A percentile compares a stretch with the other conserved stretches of the same genome.
Evolutionary conservation across 2,888 invertebrate species (phyloP).

Genomic region (Drosophila fulvimacula): DNA sequence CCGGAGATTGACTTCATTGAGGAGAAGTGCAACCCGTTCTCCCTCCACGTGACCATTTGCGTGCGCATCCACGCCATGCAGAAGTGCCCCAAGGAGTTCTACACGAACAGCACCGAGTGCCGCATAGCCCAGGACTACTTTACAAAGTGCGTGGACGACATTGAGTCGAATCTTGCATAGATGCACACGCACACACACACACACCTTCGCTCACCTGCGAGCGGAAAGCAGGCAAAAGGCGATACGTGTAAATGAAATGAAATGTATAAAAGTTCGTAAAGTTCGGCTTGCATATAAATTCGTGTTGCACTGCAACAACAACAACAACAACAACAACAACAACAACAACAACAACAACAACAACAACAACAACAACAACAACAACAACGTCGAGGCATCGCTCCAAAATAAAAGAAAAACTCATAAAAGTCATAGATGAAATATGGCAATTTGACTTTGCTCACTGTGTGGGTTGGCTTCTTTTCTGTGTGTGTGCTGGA

Average conservation of each 20-base stretch:
- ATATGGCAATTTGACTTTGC: slow-evolving; percentile 73
- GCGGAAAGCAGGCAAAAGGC: slow-evolving; percentile 28
- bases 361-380: slow-evolving; percentile 7
- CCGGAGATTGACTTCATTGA: slow-evolving; percentile 66
- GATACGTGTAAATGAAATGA: slow-evolving; percentile 51
- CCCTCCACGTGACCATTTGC: slow-evolving; percentile 65
- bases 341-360: slow-evolving; percentile 8
- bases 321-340: slow-evolving; percentile 5
- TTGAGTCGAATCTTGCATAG: slow-evolving; percentile 44
- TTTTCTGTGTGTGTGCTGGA: slow-evolving; percentile 19
- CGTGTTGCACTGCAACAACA: slow-evolving; percentile 30
- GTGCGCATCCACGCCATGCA: slow-evolving; percentile 69
- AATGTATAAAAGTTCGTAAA: slow-evolving; percentile 51
- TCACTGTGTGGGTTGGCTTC: slow-evolving; percentile 17
- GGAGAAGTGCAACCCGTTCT: slow-evolving; percentile 57
- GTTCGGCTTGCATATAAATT: slow-evolving; percentile 49
- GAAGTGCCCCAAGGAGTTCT: slow-evolving; percentile 58
- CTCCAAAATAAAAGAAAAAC: slow-evolving; percentile 50
- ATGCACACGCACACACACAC: not conserved
- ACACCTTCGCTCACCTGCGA: slow-evolving; percentile 14
- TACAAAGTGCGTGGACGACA: slow-evolving; percentile 58
- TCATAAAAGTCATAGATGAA: slow-evolving; percentile 77
- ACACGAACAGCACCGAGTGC: slow-evolving; percentile 48
- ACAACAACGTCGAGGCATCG: slow-evolving; percentile 12
- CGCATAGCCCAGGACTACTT: slow-evolving; percentile 58